phyloP scores from a whole-genome alignment of 2,113 vertebrate species.

The Desmodus rotundus region DNA sequence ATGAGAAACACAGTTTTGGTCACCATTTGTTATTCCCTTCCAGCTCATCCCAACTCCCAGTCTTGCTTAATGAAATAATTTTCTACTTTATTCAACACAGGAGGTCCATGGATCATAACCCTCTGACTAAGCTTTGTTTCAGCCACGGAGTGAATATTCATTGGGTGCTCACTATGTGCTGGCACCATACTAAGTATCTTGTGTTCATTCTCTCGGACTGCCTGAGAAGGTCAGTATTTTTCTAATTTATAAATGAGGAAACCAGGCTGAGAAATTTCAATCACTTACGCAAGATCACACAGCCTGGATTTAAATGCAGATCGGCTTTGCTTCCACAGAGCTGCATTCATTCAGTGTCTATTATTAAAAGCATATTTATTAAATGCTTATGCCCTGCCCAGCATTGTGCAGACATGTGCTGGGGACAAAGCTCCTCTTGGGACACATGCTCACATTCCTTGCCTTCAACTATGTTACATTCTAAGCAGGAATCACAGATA shows the following conservation, averaged over 20 bases:
- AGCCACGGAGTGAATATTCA: background rate
- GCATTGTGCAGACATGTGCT: background rate
- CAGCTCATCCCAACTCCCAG: background rate
- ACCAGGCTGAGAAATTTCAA: background rate
- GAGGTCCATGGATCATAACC: background rate
- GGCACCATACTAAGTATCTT: accelerated
- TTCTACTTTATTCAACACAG: background rate
- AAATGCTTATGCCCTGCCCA: background rate
- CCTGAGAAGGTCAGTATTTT: background rate
- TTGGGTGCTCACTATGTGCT: background rate
- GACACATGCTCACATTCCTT: background rate
- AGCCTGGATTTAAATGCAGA: background rate
- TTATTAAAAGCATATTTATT: slow-evolving; percentile 38
- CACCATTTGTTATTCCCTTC: background rate
- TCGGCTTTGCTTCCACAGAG: background rate
- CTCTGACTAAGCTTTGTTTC: background rate
- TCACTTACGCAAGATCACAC: background rate
- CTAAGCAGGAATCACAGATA: background rate
- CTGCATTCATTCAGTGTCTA: background rate
- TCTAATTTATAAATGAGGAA: background rate
- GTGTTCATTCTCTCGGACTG: background rate
- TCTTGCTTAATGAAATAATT: background rate
- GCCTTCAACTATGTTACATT: background rate
- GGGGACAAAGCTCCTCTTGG: background rate
- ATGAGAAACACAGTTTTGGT: background rate